These are phyloP conservation scores for Dasypus novemcinctus DNA, from an alignment of 2,113 vertebrate species.

Conservation along the genomic window DNA sequence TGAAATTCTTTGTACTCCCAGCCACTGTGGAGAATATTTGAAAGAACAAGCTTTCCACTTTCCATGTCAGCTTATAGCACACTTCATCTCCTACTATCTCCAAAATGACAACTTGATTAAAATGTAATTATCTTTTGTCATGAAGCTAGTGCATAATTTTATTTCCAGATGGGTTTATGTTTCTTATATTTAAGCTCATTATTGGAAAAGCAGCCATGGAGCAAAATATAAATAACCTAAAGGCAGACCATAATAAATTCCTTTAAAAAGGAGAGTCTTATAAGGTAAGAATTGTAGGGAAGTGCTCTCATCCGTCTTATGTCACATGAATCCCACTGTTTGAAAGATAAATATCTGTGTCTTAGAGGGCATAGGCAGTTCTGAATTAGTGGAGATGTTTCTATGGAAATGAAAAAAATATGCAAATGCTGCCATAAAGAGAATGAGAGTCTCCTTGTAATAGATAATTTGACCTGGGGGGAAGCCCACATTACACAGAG, in stretches of 20 bases:
- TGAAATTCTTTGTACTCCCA: slow-evolving; percentile 53
- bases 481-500: neutral
- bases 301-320: slow-evolving; percentile 7
- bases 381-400: slow-evolving; percentile 78
- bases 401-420: slow-evolving; percentile 77
- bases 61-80: slow-evolving; percentile 72
- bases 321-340: slow-evolving; percentile 27
- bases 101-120: slow-evolving; percentile 84
- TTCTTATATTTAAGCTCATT: slow-evolving; percentile 83
- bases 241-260: slow-evolving; percentile 49
- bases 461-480: slow-evolving; percentile 30
- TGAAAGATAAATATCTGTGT: slow-evolving; percentile 73
- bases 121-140: slow-evolving; percentile 83
- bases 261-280: slow-evolving; percentile 70
- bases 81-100: slow-evolving; percentile 80
- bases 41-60: slow-evolving; percentile 68
- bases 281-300: slow-evolving; percentile 9
- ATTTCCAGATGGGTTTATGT: slow-evolving; percentile 82
- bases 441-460: neutral
- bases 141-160: slow-evolving; percentile 79
- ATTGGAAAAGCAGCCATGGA: slow-evolving; percentile 66
- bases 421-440: slow-evolving; percentile 51
- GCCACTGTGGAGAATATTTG: slow-evolving; percentile 10
- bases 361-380: slow-evolving; percentile 66
- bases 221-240: slow-evolving; percentile 75